Evolutionary conservation across 2,888 invertebrate genomes (phyloP).

Genomic region (Protonemura montana): DNA sequence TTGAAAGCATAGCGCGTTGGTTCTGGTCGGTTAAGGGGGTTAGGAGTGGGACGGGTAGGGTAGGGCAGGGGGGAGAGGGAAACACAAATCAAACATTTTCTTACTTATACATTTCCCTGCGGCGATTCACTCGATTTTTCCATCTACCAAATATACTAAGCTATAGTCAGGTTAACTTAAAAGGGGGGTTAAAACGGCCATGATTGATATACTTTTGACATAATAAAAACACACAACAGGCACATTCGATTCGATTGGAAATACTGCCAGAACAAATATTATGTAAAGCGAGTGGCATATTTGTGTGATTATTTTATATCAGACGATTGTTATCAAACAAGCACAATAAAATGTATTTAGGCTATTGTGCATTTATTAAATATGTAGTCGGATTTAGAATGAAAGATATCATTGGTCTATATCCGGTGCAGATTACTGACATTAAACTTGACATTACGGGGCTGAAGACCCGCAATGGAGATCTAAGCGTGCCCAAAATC

Average conservation of each 20-base stretch:
- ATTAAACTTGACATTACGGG: too few relatives aligned
- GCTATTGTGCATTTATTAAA: neutral
- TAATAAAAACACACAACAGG: neutral
- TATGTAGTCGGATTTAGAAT: neutral
- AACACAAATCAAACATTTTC: constrained; percentile 49
- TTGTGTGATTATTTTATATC: neutral
- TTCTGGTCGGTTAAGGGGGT: neutral
- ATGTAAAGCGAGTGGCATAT: neutral
- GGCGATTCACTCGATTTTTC: constrained; percentile 51
- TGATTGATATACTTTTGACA: neutral
- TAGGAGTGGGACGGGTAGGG: neutral
- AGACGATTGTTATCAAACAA: neutral
- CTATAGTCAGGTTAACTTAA: constrained; percentile 16
- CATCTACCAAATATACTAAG: constrained; percentile 41
- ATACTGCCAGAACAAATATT: neutral
- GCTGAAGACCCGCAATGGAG: too few relatives aligned
- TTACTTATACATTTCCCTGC: constrained; percentile 39
- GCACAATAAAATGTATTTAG: neutral
- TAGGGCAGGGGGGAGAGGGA: neutral
- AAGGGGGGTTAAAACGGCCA: neutral
- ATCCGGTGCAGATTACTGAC: neutral
- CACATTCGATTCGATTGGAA: neutral
- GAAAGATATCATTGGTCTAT: neutral
- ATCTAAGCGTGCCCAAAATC: neutral
- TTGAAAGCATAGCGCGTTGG: neutral